A percentile compares a stretch with the other conserved stretches of the same genome.
phyloP scores from a whole-genome alignment of 2,888 invertebrate genomes.

The Tetramorium bicarinatum region DNA sequence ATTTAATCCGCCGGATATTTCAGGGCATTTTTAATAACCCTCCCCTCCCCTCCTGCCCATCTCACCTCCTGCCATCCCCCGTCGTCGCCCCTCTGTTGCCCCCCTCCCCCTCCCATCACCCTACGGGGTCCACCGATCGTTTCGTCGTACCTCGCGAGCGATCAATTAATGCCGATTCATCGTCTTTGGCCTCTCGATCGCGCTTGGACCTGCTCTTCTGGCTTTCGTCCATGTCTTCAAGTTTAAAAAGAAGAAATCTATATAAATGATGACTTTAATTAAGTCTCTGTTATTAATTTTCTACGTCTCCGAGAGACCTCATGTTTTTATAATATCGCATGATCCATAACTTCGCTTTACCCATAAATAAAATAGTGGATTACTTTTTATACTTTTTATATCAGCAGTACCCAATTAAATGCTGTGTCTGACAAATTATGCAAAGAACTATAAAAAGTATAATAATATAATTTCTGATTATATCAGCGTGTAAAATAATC shows the following conservation, averaged over 20 bases:
- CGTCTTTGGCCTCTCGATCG: constrained; percentile 59
- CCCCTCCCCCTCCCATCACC: constrained; percentile 14
- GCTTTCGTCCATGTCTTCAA: constrained; percentile 21
- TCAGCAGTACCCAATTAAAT: constrained; percentile 30
- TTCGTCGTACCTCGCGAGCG: constrained; percentile 62
- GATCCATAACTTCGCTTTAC: constrained; percentile 8
- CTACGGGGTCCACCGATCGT: constrained; percentile 66
- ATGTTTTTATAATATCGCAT: constrained; percentile 29
- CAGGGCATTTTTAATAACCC: constrained; percentile 84
- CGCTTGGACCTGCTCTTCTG: constrained; percentile 45
- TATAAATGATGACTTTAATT: constrained; percentile 51
- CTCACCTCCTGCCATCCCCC: constrained; percentile 38
- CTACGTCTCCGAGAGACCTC: constrained; percentile 25
- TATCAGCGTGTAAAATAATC: not conserved
- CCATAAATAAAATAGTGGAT: not conserved
- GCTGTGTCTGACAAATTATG: not conserved
- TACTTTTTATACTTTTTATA: not conserved
- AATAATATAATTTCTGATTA: not conserved
- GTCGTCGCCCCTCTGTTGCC: constrained; percentile 9
- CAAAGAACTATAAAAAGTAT: not conserved
- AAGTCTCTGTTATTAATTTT: constrained; percentile 41
- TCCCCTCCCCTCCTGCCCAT: constrained; percentile 41
- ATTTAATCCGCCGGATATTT: constrained; percentile 84
- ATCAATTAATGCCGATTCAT: constrained; percentile 75
- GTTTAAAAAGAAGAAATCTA: constrained; percentile 32